These are phyloP conservation scores for Ophion ventricosus DNA, from an alignment of 2,888 invertebrate species.

Conservation along the genomic window DNA sequence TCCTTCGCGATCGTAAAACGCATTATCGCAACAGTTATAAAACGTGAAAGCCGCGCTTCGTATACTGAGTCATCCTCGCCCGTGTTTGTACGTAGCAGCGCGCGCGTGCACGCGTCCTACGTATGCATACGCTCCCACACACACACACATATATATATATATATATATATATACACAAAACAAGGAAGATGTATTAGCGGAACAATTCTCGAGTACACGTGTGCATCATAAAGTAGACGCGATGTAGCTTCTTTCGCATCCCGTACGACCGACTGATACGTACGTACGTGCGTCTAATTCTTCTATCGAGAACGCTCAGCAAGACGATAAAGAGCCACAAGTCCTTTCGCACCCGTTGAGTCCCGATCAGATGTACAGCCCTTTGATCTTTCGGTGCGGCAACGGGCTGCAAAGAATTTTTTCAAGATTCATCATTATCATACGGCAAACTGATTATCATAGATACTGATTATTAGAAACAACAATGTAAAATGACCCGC, in stretches of 20 bases:
- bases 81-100: constrained; percentile 46
- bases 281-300: background rate
- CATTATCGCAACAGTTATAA: constrained; percentile 68
- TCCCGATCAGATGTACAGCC: too few species aligned
- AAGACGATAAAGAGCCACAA: background rate
- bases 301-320: background rate
- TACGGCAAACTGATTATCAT: too few species aligned
- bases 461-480: too few species aligned
- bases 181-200: constrained; percentile 39
- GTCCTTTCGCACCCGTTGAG: too few species aligned
- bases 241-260: constrained; percentile 8
- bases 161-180: too few species aligned
- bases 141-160: too few species aligned
- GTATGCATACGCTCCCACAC: constrained; percentile 1
- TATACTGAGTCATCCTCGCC: constrained; percentile 54
- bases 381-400: too few species aligned
- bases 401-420: too few species aligned
- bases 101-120: constrained; percentile 43
- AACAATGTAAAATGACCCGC: too few species aligned
- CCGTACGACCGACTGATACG: background rate
- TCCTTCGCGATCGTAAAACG: constrained; percentile 65
- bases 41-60: constrained; percentile 41
- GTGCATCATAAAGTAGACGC: constrained; percentile 32
- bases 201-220: constrained; percentile 41
- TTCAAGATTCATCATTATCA: too few species aligned